phyloP scores from a whole-genome alignment of 1,140 invertebrate genomes.

The Zophobas atratus region DNA sequence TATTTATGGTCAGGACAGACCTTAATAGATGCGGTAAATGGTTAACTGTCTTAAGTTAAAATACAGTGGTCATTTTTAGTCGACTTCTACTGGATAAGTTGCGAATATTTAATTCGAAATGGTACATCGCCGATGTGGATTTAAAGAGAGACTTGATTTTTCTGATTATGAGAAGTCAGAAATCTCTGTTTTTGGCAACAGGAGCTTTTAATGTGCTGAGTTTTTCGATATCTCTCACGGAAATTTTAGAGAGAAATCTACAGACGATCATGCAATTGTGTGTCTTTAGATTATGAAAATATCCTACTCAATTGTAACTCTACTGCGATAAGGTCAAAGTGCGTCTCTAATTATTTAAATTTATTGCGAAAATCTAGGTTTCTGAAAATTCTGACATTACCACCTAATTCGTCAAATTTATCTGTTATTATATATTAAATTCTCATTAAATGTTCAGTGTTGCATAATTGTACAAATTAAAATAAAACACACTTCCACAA shows the following conservation, averaged over 20 bases:
- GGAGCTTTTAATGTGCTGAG: constrained; percentile 18
- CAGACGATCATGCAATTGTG: background rate
- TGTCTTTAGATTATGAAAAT: constrained; percentile 22
- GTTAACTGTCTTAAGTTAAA: background rate
- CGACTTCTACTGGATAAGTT: background rate
- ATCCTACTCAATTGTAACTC: constrained; percentile 21
- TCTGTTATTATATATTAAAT: too few species aligned
- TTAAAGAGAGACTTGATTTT: constrained; percentile 5
- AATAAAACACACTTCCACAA: too few species aligned
- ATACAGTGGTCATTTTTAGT: background rate
- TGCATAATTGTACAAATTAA: too few species aligned
- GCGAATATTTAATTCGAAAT: constrained; percentile 5
- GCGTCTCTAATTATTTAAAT: too few species aligned
- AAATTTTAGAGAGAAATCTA: background rate
- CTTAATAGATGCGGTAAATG: constrained; percentile 9
- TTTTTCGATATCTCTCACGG: constrained; percentile 22
- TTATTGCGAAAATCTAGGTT: too few species aligned
- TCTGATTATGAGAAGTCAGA: constrained; percentile 13
- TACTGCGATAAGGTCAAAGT: background rate
- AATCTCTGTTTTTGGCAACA: constrained; percentile 10
- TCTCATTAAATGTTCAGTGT: too few species aligned
- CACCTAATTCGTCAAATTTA: too few species aligned
- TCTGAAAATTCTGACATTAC: too few species aligned
- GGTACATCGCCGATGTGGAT: constrained; percentile 16
- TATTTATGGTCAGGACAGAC: background rate